Evolutionary conservation across 2,888 invertebrate genomes (phyloP).

Genomic region (Bombylius major): DNA sequence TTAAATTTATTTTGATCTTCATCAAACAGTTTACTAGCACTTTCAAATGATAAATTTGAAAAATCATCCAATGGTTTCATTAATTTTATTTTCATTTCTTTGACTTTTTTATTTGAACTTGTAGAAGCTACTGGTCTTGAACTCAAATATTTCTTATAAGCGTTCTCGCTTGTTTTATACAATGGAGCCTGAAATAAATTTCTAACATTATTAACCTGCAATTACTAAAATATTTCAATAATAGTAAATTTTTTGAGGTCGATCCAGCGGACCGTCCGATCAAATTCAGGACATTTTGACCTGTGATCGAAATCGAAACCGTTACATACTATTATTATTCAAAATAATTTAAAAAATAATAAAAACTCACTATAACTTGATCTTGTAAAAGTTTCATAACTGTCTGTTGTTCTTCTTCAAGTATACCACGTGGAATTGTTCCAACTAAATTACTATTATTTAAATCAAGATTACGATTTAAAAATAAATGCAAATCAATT

Average conservation of each 20-base stretch:
- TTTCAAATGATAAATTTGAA: constrained; percentile 21
- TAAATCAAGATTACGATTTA: constrained; percentile 57
- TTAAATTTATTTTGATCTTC: constrained; percentile 39
- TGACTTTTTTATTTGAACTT: constrained; percentile 79
- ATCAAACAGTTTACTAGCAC: constrained; percentile 19
- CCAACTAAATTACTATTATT: constrained; percentile 42
- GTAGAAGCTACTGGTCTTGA: constrained; percentile 81
- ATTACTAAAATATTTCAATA: neutral
- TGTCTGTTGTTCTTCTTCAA: constrained; percentile 74
- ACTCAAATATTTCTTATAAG: constrained; percentile 77
- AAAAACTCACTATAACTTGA: constrained; percentile 57
- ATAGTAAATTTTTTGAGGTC: neutral
- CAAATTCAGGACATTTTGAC: no score
- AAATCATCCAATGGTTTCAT: constrained; percentile 32
- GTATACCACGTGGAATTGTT: constrained; percentile 59
- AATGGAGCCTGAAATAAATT: constrained; percentile 42
- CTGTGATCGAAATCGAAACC: no score
- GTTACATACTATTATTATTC: neutral
- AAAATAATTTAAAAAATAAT: neutral
- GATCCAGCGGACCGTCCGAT: no score
- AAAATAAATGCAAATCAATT: constrained; percentile 87
- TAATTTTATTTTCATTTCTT: constrained; percentile 59
- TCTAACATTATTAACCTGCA: no score
- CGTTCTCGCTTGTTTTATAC: constrained; percentile 68
- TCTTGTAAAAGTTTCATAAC: constrained; percentile 62